phyloP scores from a whole-genome alignment of 2,113 vertebrate genomes.

The Chaetura pelagica region DNA sequence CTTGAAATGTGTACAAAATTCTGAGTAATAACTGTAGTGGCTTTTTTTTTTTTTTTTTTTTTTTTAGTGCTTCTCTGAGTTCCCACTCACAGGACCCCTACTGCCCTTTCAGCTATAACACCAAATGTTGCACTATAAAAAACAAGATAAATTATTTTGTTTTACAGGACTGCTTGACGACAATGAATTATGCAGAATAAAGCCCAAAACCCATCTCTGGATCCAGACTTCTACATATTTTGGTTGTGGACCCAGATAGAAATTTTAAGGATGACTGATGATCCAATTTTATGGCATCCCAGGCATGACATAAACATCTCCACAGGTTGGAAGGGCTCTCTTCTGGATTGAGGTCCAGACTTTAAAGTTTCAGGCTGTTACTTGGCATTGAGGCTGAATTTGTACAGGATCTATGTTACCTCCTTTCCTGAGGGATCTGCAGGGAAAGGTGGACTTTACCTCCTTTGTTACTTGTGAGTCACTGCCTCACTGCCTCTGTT shows the following conservation, averaged over 20 bases:
- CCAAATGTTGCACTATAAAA: background rate
- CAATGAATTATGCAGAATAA: background rate
- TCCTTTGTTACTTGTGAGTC: background rate
- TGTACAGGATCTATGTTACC: background rate
- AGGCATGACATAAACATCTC: background rate
- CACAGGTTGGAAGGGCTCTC: background rate
- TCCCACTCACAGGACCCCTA: background rate
- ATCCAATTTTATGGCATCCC: background rate
- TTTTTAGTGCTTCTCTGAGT: background rate
- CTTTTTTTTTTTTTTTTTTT: background rate
- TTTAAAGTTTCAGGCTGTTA: background rate
- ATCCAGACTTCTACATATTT: background rate
- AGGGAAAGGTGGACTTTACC: background rate
- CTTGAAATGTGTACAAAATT: slow-evolving; percentile 48
- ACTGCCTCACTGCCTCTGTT: background rate
- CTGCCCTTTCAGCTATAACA: background rate
- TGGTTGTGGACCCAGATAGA: background rate
- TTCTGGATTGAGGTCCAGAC: background rate
- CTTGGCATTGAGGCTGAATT: background rate
- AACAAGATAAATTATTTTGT: background rate
- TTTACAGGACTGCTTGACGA: background rate
- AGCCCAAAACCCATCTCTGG: background rate
- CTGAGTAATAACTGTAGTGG: background rate
- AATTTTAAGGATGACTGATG: background rate
- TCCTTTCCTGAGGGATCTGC: background rate